Evolutionary conservation across 2,113 vertebrate genomes (phyloP).

Genomic region (Hippolais icterina): DNA sequence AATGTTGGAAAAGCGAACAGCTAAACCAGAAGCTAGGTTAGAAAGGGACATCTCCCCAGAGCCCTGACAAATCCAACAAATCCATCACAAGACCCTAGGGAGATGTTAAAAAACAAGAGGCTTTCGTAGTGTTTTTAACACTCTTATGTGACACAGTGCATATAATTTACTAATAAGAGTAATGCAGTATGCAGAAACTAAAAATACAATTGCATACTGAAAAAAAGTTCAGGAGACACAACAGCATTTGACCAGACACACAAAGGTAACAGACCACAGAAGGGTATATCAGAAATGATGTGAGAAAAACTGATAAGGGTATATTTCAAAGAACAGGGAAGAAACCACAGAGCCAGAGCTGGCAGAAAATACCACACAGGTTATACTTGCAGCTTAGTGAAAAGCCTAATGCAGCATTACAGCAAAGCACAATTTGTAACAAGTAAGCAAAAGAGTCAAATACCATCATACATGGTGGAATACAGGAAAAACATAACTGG

Average conservation of each 20-base stretch:
- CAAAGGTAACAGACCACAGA: not conserved
- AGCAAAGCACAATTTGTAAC: not conserved
- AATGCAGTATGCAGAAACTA: not conserved
- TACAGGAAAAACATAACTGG: not conserved
- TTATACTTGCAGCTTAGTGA: not conserved
- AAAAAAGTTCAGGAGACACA: not conserved
- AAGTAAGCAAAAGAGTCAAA: not conserved
- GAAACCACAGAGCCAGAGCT: not conserved
- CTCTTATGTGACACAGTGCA: not conserved
- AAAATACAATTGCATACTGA: not conserved
- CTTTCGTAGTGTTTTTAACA: not conserved
- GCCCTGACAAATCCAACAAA: slow-evolving; percentile 7
- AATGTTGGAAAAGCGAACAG: not conserved
- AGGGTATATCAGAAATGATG: not conserved
- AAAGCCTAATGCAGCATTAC: not conserved
- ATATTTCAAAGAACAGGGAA: not conserved
- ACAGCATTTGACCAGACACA: not conserved
- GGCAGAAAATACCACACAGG: not conserved
- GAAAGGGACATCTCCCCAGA: not conserved
- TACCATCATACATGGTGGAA: accelerated
- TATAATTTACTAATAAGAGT: not conserved
- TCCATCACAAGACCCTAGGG: not conserved
- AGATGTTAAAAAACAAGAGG: not conserved
- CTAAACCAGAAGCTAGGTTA: slow-evolving; percentile 28
- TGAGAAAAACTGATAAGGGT: not conserved